Percentiles rank a stretch among this genome's conserved stretches.
phyloP scores from a whole-genome alignment of 2,888 invertebrate genomes.

The Tuberolachnus salignus region DNA sequence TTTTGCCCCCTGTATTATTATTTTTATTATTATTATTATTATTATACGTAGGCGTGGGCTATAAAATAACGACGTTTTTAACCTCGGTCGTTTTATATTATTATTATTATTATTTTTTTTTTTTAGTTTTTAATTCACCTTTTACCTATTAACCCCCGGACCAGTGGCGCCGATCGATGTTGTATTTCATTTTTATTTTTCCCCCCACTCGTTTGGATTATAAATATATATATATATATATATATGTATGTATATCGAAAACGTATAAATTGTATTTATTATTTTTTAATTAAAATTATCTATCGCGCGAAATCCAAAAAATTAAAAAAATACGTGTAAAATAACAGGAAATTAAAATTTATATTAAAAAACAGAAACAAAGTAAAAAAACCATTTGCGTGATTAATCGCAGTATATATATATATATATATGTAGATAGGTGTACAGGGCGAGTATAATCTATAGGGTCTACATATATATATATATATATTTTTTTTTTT shows the following conservation, averaged over 20 bases:
- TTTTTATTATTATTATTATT: too few relatives aligned
- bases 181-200: slow-evolving; percentile 24
- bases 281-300: slow-evolving; percentile 11
- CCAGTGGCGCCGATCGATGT: background rate
- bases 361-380: too few relatives aligned
- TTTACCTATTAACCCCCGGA: background rate
- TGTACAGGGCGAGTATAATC: too few relatives aligned
- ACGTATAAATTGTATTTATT: background rate
- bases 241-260: too few relatives aligned
- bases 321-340: background rate
- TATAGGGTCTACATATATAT: too few relatives aligned
- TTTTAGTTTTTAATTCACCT: slow-evolving; percentile 14
- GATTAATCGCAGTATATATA: too few relatives aligned
- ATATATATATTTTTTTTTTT: too few relatives aligned
- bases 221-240: too few relatives aligned
- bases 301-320: background rate
- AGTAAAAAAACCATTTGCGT: too few relatives aligned
- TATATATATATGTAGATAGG: too few relatives aligned
- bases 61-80: slow-evolving; percentile 10
- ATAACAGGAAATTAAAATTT: too few relatives aligned
- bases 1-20: background rate
- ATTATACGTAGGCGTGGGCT: background rate
- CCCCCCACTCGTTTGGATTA: too few relatives aligned
- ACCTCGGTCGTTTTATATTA: background rate
- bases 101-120: background rate